Evolutionary conservation across 2,797 vertebrate species (phyloP).

Genomic region (Telmatherina bonti): DNA sequence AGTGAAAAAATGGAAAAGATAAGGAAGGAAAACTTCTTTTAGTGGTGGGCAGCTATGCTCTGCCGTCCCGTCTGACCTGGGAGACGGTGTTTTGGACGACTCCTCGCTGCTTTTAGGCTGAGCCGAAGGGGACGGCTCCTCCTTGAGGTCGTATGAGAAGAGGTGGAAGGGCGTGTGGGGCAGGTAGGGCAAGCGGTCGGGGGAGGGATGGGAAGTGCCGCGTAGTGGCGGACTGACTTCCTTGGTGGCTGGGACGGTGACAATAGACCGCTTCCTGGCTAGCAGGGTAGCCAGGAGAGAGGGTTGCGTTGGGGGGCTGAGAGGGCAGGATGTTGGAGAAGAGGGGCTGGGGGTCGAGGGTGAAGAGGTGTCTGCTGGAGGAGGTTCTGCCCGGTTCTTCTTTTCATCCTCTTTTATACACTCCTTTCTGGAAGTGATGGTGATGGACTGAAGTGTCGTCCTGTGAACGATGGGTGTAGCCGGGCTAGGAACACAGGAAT

Average conservation of each 20-base stretch:
- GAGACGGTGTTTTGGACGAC: conserved; percentile 44
- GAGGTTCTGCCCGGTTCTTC: conserved; percentile 27
- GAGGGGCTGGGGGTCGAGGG: conserved; percentile 4
- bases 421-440: conserved; percentile 69
- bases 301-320: conserved; percentile 60
- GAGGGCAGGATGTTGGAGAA: conserved; percentile 27
- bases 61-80: conserved; percentile 66
- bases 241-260: conserved; percentile 78
- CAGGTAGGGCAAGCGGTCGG: conserved; percentile 89
- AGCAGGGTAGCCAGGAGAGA: conserved; percentile 80
- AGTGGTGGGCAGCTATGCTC: conserved; percentile 23
- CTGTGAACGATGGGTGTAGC: conserved; percentile 55
- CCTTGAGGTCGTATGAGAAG: conserved; percentile 94
- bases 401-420: conserved; percentile 48
- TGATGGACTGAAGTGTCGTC: conserved; percentile 72
- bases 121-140: conserved; percentile 74
- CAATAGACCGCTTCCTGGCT: conserved; percentile 71
- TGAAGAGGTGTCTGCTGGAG: not conserved
- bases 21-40: conserved; percentile 23
- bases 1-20: conserved; percentile 5
- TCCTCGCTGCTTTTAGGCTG: conserved; percentile 47
- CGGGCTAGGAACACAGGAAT: conserved; percentile 58
- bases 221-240: conserved; percentile 85
- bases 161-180: conserved; percentile 95
- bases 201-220: conserved; percentile 74